Conservation (phyloP, 2,797 vertebrate species). For the Microchirus variegatus region DNA sequence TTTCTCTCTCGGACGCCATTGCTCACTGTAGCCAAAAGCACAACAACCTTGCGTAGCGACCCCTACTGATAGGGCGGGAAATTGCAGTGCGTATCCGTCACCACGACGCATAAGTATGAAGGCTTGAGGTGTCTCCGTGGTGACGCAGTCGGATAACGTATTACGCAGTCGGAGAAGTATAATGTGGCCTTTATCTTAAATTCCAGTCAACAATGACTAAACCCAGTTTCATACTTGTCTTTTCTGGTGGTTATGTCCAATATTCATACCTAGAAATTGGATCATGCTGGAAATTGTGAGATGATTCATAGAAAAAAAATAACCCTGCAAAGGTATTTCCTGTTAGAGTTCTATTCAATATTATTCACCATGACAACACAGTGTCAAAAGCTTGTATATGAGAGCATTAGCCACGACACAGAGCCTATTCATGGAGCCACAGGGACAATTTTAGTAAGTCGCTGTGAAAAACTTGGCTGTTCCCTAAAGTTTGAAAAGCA, state of each 20-base stretch:
- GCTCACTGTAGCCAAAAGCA: too few species aligned
- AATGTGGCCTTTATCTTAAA: constrained; percentile 3
- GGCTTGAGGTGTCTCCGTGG: too few species aligned
- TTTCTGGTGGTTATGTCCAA: background rate
- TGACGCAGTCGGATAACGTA: too few species aligned
- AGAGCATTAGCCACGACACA: background rate
- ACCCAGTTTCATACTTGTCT: background rate
- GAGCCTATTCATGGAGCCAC: constrained; percentile 11
- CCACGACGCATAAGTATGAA: too few species aligned
- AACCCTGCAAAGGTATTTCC: background rate
- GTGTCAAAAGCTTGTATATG: constrained; percentile 3
- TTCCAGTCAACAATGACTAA: too few species aligned
- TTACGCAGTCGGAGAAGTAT: too few species aligned
- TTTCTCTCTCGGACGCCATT: too few species aligned
- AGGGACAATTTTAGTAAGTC: constrained; percentile 17
- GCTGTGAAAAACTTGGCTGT: constrained; percentile 34
- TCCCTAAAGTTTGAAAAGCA: constrained; percentile 31
- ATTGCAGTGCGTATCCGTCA: too few species aligned
- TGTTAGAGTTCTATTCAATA: constrained; percentile 1
- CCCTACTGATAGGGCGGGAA: too few species aligned
- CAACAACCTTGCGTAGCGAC: too few species aligned
- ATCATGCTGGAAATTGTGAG: background rate
- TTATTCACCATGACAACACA: constrained; percentile 3
- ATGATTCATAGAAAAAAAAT: background rate
- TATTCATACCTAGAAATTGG: background rate